These are phyloP conservation scores for Graptemys geographica DNA, from an alignment of 2,797 vertebrate genomes.

Conservation along the genomic window DNA sequence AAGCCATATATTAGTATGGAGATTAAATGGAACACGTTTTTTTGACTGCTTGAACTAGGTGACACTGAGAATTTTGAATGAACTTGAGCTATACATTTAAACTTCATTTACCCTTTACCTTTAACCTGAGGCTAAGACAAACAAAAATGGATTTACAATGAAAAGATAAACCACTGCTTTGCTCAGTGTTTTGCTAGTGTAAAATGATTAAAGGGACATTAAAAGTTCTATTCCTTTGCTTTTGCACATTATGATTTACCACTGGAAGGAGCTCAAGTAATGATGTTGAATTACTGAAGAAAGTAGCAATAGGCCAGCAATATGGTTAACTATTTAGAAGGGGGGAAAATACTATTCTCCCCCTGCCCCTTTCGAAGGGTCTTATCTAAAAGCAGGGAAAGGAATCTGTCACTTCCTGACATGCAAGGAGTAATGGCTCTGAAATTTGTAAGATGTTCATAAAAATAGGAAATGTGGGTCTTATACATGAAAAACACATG, in stretches of 20 bases:
- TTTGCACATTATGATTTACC: slow-evolving; percentile 75
- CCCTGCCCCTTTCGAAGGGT: background rate
- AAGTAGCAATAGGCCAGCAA: background rate
- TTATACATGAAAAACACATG: slow-evolving; percentile 65
- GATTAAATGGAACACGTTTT: background rate
- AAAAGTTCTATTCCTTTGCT: slow-evolving; percentile 14
- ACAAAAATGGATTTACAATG: slow-evolving; percentile 5
- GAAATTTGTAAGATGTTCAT: slow-evolving; percentile 56
- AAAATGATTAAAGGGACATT: slow-evolving; percentile 45
- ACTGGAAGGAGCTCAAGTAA: slow-evolving; percentile 86
- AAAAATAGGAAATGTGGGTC: slow-evolving; percentile 53
- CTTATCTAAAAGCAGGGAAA: slow-evolving; percentile 47
- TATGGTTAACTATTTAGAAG: slow-evolving; percentile 65
- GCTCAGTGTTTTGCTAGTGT: background rate
- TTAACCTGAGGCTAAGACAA: slow-evolving; percentile 6
- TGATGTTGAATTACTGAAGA: slow-evolving; percentile 72
- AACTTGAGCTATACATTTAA: slow-evolving; percentile 21
- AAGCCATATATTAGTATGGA: background rate
- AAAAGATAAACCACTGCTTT: background rate
- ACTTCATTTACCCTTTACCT: slow-evolving; percentile 7
- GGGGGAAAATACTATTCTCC: background rate
- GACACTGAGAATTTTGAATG: slow-evolving; percentile 6
- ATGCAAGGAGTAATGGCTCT: slow-evolving; percentile 20
- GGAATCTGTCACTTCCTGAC: slow-evolving; percentile 53
- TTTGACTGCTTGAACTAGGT: background rate